Evolutionary conservation across 2,113 vertebrate genomes (phyloP).

Genomic region (Elgaria multicarinata): DNA sequence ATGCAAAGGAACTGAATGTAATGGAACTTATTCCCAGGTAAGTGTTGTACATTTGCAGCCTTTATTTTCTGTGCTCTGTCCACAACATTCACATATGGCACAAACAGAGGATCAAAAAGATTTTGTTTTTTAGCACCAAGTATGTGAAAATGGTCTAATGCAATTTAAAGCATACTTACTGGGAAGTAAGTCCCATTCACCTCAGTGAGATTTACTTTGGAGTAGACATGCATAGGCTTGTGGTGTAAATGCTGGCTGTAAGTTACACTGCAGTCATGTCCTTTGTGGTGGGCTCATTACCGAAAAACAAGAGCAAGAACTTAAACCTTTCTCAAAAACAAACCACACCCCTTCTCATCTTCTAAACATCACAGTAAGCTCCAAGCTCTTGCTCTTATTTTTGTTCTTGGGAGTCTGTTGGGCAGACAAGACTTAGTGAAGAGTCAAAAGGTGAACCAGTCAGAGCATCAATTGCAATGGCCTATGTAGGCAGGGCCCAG

Average conservation of each 20-base stretch:
- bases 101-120: neutral
- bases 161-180: neutral
- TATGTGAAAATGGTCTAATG: neutral
- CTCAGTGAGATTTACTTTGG: neutral
- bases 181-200: neutral
- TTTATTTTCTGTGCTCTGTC: neutral
- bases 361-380: neutral
- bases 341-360: neutral
- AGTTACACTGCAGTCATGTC: neutral
- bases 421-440: neutral
- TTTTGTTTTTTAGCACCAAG: neutral
- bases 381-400: neutral
- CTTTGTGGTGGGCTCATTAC: neutral
- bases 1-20: neutral
- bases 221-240: neutral
- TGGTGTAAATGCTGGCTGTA: neutral
- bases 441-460: neutral
- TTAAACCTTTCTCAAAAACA: neutral
- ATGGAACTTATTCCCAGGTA: neutral
- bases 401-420: neutral
- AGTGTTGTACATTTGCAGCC: neutral
- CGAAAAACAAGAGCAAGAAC: neutral
- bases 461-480: neutral
- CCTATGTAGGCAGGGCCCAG: neutral
- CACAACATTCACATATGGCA: neutral